Conservation (phyloP, 1,140 invertebrate species). For the Drosophila pectinifera region DNA sequence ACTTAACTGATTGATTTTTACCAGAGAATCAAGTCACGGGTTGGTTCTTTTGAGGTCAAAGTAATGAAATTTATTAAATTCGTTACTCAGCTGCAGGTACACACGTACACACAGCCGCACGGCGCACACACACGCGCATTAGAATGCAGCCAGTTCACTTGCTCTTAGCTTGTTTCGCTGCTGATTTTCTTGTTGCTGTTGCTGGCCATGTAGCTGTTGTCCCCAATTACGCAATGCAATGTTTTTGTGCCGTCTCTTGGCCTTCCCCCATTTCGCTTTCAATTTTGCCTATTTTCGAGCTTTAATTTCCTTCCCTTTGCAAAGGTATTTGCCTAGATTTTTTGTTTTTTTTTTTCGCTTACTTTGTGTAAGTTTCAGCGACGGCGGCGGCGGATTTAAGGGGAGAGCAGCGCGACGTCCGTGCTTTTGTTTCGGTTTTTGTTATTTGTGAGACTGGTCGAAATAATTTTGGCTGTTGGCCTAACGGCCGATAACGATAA, state of each 20-base stretch:
- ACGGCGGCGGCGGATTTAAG: constrained; percentile 26
- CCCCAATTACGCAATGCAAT: constrained; percentile 73
- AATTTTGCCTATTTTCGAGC: constrained; percentile 12
- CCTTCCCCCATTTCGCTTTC: constrained; percentile 15
- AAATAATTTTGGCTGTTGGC: constrained; percentile 11
- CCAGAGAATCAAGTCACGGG: constrained; percentile 46
- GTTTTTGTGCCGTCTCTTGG: constrained; percentile 44
- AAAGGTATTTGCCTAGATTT: constrained; percentile 19
- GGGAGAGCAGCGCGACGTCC: constrained; percentile 25
- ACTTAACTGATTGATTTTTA: constrained; percentile 65
- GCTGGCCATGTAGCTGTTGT: constrained; percentile 31
- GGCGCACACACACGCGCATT: constrained; percentile 42
- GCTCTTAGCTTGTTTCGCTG: constrained; percentile 35
- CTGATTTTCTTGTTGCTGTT: constrained; percentile 48
- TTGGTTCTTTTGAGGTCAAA: constrained; percentile 58
- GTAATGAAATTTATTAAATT: constrained; percentile 44
- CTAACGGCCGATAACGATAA: constrained; percentile 13
- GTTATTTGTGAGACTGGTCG: constrained; percentile 31
- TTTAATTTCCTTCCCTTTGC: constrained; percentile 12
- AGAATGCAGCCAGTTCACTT: constrained; percentile 59
- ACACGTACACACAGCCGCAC: constrained; percentile 34
- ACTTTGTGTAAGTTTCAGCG: constrained; percentile 48
- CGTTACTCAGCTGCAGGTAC: constrained; percentile 54
- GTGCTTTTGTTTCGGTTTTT: constrained; percentile 58
- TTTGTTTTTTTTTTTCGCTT: constrained; percentile 55